phyloP scores from a whole-genome alignment of 1,140 invertebrate genomes.

The Anastrepha ludens region DNA sequence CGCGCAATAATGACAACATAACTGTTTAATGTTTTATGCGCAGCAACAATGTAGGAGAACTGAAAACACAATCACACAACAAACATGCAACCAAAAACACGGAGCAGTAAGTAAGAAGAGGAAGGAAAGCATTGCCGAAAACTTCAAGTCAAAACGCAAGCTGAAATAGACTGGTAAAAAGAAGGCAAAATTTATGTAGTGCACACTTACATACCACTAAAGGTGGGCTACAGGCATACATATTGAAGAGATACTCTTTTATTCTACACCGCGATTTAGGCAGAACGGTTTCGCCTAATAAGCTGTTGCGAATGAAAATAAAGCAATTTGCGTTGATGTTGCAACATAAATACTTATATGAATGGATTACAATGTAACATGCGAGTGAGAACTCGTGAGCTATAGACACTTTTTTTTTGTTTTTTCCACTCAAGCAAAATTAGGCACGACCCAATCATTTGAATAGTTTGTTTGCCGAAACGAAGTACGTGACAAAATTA shows the following conservation, averaged over 20 bases:
- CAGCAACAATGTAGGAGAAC: not conserved
- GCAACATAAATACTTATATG: not conserved
- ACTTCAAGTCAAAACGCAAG: not conserved
- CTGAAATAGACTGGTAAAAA: not conserved
- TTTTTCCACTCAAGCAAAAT: not conserved
- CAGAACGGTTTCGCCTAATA: not conserved
- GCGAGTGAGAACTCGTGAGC: not conserved
- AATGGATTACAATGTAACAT: not conserved
- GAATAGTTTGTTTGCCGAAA: not conserved
- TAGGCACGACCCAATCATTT: not conserved
- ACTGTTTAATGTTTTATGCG: not conserved
- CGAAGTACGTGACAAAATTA: not conserved
- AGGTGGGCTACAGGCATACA: no score
- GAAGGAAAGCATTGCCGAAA: not conserved
- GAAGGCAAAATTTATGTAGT: no score
- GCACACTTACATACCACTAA: no score
- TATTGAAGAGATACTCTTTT: no score
- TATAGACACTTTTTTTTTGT: not conserved
- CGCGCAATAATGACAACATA: not conserved
- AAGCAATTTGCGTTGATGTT: not conserved
- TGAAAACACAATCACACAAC: not conserved
- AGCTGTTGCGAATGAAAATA: not conserved
- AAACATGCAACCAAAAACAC: not conserved
- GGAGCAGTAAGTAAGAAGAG: no score
- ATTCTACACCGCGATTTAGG: no score